phyloP scores from a whole-genome alignment of 2,797 vertebrate species.

The Simalia tracyae region DNA sequence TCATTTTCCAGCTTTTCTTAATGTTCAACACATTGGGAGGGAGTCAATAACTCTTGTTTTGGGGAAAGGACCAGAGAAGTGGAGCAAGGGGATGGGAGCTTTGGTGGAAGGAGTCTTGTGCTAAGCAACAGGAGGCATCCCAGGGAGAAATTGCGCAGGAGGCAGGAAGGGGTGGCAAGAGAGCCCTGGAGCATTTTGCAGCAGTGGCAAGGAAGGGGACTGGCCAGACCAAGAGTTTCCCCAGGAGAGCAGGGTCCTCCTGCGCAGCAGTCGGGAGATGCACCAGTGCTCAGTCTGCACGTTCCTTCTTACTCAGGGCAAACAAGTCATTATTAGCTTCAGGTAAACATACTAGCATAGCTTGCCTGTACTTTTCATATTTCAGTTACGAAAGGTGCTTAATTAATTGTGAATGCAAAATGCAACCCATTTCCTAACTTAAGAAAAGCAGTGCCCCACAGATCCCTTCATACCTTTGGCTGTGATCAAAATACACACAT shows the following conservation, averaged over 20 bases:
- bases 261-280: not conserved
- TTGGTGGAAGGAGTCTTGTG: not conserved
- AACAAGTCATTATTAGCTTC: not conserved
- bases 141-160: not conserved
- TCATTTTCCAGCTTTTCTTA: slow-evolving; percentile 22
- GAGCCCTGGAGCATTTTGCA: not conserved
- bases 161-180: no score
- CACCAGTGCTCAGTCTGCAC: not conserved
- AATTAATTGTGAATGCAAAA: not conserved
- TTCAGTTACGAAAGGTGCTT: not conserved
- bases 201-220: not conserved
- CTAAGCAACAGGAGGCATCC: no score
- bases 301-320: not conserved
- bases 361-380: not conserved
- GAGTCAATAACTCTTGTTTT: not conserved
- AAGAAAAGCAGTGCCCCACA: not conserved
- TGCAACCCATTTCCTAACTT: not conserved
- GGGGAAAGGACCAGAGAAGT: not conserved
- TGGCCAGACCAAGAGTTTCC: not conserved
- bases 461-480: not conserved
- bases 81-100: not conserved
- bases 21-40: slow-evolving; percentile 25
- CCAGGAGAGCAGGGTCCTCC: not conserved
- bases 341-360: not conserved
- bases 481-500: not conserved